Conservation (phyloP, 1,140 invertebrate species). For the Chymomyza costata region DNA sequence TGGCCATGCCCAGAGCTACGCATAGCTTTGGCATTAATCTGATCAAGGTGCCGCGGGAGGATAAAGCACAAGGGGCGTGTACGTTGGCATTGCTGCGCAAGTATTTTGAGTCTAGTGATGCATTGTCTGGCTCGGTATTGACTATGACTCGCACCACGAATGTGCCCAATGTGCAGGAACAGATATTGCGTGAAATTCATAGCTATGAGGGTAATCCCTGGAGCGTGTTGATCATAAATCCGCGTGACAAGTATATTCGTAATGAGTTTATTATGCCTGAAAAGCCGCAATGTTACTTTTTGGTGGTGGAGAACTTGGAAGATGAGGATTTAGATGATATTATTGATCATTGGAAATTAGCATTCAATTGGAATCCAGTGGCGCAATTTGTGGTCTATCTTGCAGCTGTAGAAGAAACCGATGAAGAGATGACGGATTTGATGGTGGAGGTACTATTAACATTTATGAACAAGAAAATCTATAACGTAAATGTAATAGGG, state of each 20-base stretch:
- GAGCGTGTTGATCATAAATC: constrained; percentile 40
- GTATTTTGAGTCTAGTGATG: constrained; percentile 57
- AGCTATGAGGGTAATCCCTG: constrained; percentile 27
- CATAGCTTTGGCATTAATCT: constrained; percentile 57
- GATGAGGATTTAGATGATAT: constrained; percentile 58
- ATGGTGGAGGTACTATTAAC: constrained; percentile 59
- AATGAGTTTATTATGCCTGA: constrained; percentile 30
- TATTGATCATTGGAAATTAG: constrained; percentile 50
- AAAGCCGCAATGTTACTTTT: constrained; percentile 67
- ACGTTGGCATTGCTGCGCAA: constrained; percentile 53
- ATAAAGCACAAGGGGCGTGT: constrained; percentile 38
- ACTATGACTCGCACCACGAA: constrained; percentile 46
- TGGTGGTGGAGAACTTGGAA: constrained; percentile 52
- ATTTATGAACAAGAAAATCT: constrained; percentile 67
- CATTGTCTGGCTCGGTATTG: constrained; percentile 50
- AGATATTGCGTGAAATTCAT: constrained; percentile 38
- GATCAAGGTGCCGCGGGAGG: constrained; percentile 43
- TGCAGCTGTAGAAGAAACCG: constrained; percentile 56
- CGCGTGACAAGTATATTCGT: neutral
- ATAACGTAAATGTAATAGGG: constrained; percentile 65
- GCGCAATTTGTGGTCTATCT: constrained; percentile 68
- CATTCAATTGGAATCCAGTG: constrained; percentile 65
- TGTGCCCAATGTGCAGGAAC: constrained; percentile 29
- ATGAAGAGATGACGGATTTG: constrained; percentile 67
- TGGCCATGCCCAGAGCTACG: neutral